Conservation (phyloP, 2,797 vertebrate genomes). For the Gadopsis bispinosus region DNA sequence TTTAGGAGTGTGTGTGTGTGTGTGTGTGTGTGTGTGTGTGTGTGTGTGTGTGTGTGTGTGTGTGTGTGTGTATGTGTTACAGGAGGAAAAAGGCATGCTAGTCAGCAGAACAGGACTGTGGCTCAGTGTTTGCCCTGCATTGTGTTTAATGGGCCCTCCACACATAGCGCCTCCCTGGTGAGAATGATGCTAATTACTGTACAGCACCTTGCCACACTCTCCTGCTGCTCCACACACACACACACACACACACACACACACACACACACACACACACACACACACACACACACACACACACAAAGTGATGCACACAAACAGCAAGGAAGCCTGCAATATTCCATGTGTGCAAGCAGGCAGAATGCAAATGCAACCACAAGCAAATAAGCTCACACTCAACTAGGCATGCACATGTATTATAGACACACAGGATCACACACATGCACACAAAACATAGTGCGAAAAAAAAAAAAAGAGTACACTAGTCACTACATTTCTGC, state of each 20-base stretch:
- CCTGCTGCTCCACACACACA: constrained; percentile 30
- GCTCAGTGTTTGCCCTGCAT: constrained; percentile 67
- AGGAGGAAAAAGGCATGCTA: constrained; percentile 46
- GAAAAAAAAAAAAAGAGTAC: constrained; percentile 14
- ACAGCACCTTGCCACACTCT: constrained; percentile 60
- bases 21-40: constrained; percentile 45
- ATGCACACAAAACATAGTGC: neutral
- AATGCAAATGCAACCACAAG: constrained; percentile 45
- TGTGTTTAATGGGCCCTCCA: constrained; percentile 77
- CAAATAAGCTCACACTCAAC: constrained; percentile 42
- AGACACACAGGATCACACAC: constrained; percentile 7
- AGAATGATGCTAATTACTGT: constrained; percentile 78
- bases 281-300: neutral
- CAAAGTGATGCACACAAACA: constrained; percentile 11
- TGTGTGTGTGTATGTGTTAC: constrained; percentile 43
- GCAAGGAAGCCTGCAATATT: constrained; percentile 36
- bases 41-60: constrained; percentile 40
- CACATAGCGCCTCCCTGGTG: constrained; percentile 68
- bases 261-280: constrained; percentile 6
- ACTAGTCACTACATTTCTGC: constrained; percentile 54
- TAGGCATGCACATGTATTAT: constrained; percentile 9
- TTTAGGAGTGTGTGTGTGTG: constrained; percentile 56
- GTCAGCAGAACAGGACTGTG: constrained; percentile 74
- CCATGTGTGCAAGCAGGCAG: constrained; percentile 35
- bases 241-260: constrained; percentile 14